phyloP scores from a whole-genome alignment of 2,888 invertebrate species.

The Eutolmus rufibarbis region DNA sequence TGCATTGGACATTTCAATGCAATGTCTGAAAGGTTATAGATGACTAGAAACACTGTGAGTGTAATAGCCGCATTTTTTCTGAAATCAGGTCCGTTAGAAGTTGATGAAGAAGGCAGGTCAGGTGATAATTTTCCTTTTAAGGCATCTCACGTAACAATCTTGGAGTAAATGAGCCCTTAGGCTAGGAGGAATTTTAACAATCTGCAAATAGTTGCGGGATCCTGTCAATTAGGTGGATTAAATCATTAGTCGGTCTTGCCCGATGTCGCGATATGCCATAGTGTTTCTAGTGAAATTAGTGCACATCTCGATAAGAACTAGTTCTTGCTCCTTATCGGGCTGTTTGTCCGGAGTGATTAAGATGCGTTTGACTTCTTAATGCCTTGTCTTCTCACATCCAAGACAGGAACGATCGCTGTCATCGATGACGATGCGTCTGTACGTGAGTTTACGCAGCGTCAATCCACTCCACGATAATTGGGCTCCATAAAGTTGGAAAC shows the following conservation, averaged over 20 bases:
- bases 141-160: neutral
- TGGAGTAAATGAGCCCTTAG: neutral
- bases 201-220: neutral
- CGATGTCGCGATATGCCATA: neutral
- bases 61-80: neutral
- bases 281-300: neutral
- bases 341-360: neutral
- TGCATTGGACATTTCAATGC: neutral
- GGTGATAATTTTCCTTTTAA: neutral
- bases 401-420: neutral
- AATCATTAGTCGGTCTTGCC: neutral
- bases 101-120: neutral
- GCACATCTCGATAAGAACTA: neutral
- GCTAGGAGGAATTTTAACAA: neutral
- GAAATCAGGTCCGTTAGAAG: neutral
- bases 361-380: conserved; percentile 9
- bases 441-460: neutral
- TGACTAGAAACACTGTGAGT: neutral
- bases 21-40: neutral
- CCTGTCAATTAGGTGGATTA: neutral
- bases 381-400: neutral
- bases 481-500: neutral
- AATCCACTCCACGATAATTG: neutral
- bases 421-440: neutral
- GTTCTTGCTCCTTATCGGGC: neutral